Percentiles rank a stretch among this genome's conserved stretches.
These are phyloP conservation scores for Boleophthalmus pectinirostris DNA, from an alignment of 2,113 vertebrate genomes.

Conservation along the genomic window DNA sequence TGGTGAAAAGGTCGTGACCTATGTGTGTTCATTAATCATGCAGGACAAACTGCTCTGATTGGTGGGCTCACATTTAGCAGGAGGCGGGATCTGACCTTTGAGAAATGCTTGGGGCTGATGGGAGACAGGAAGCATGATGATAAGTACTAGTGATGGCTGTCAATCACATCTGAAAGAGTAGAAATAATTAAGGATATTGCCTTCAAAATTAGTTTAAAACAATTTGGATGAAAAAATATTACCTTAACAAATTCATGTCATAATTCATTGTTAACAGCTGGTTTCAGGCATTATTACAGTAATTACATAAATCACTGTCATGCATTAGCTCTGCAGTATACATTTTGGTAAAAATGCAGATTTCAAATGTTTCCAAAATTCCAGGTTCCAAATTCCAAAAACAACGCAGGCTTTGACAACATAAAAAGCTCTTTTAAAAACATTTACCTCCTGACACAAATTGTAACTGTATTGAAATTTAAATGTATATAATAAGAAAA, in stretches of 20 bases:
- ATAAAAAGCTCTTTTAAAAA: neutral
- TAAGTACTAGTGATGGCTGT: neutral
- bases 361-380: neutral
- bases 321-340: neutral
- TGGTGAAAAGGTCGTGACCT: slow-evolving; percentile 61
- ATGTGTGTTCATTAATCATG: slow-evolving; percentile 61
- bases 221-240: neutral
- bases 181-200: neutral
- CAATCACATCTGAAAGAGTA: neutral
- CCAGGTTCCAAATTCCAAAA: neutral
- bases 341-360: neutral
- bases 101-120: slow-evolving; percentile 1
- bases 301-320: neutral
- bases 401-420: neutral
- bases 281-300: neutral
- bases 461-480: neutral
- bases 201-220: neutral
- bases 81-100: slow-evolving; percentile 60
- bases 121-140: neutral
- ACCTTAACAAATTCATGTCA: neutral
- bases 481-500: neutral
- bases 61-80: slow-evolving; percentile 48
- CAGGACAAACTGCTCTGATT: slow-evolving; percentile 34
- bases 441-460: neutral
- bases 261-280: neutral